A percentile compares a stretch with the other conserved stretches of the same genome.
phyloP scores from a whole-genome alignment of 2,888 invertebrate genomes.

The Cyclophora albipunctata region DNA sequence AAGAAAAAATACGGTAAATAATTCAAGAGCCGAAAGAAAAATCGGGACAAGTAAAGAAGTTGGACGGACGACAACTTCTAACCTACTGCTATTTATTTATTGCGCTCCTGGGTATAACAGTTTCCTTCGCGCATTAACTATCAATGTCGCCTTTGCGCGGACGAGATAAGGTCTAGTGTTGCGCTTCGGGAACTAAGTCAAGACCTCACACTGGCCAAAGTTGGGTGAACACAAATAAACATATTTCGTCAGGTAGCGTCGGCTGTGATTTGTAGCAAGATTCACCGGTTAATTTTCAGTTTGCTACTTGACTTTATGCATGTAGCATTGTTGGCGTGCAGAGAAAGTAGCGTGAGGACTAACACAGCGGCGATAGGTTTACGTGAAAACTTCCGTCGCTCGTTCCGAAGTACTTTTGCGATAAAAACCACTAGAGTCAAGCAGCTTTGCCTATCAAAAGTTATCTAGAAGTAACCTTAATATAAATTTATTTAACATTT shows the following conservation, averaged over 20 bases:
- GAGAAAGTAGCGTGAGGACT: too few relatives aligned
- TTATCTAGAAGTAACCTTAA: too few relatives aligned
- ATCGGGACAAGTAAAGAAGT: slow-evolving; percentile 42
- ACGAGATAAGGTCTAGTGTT: slow-evolving; percentile 18
- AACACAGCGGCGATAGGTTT: too few relatives aligned
- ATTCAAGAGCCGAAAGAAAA: slow-evolving; percentile 47
- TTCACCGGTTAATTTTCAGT: slow-evolving; percentile 27
- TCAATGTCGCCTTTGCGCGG: slow-evolving; percentile 9
- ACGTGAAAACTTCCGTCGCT: too few relatives aligned
- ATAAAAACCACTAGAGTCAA: too few relatives aligned
- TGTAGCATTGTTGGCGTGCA: too few relatives aligned
- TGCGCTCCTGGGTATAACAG: slow-evolving; percentile 47
- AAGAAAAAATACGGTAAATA: slow-evolving; percentile 42
- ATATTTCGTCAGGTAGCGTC: slow-evolving; percentile 41
- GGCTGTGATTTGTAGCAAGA: slow-evolving; percentile 37
- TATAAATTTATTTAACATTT: too few relatives aligned
- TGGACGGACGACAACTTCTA: slow-evolving; percentile 42
- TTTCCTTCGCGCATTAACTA: slow-evolving; percentile 15
- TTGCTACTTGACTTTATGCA: neutral
- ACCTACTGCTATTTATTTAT: slow-evolving; percentile 64
- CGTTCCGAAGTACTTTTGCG: too few relatives aligned
- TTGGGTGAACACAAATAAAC: slow-evolving; percentile 45
- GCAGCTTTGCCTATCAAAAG: too few relatives aligned
- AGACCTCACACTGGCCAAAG: slow-evolving; percentile 30
- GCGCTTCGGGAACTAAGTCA: slow-evolving; percentile 14